Evolutionary conservation across 2,888 invertebrate species (phyloP).

Genomic region (Stenurella melanura): DNA sequence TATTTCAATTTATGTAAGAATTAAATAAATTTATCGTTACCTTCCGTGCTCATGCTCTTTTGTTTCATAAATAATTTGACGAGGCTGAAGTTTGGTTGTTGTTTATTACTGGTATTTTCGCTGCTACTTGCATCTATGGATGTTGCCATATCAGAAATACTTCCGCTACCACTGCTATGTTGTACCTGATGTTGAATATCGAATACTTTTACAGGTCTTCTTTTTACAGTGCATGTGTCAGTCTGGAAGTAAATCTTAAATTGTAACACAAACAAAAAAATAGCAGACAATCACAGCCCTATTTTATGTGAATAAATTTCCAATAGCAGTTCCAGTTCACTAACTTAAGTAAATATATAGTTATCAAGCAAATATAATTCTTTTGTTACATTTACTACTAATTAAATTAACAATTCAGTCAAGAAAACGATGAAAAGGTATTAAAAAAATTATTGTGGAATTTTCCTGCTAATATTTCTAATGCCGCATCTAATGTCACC

Average conservation of each 20-base stretch:
- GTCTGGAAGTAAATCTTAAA: slow-evolving; percentile 59
- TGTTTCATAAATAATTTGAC: slow-evolving; percentile 93
- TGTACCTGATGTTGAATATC: slow-evolving; percentile 72
- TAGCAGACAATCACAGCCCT: neutral
- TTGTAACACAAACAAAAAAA: neutral
- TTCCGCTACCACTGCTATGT: slow-evolving; percentile 67
- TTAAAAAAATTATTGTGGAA: too few species aligned
- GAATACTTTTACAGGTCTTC: slow-evolving; percentile 71
- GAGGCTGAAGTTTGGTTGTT: slow-evolving; percentile 84
- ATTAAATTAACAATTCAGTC: too few species aligned
- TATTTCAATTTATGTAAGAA: neutral
- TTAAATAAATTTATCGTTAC: slow-evolving; percentile 70
- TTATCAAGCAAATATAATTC: neutral
- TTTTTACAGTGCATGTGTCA: slow-evolving; percentile 66
- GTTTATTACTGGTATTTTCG: slow-evolving; percentile 62
- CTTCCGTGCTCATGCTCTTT: slow-evolving; percentile 88
- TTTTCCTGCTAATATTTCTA: too few species aligned
- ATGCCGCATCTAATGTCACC: too few species aligned
- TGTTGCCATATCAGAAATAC: slow-evolving; percentile 72
- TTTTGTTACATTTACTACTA: too few species aligned
- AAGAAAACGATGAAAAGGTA: too few species aligned
- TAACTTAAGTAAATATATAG: neutral
- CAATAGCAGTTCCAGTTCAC: too few species aligned
- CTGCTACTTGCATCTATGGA: slow-evolving; percentile 69
- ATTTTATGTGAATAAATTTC: too few species aligned